phyloP scores from a whole-genome alignment of 2,888 invertebrate species.

The Ypsolopha scabrella region DNA sequence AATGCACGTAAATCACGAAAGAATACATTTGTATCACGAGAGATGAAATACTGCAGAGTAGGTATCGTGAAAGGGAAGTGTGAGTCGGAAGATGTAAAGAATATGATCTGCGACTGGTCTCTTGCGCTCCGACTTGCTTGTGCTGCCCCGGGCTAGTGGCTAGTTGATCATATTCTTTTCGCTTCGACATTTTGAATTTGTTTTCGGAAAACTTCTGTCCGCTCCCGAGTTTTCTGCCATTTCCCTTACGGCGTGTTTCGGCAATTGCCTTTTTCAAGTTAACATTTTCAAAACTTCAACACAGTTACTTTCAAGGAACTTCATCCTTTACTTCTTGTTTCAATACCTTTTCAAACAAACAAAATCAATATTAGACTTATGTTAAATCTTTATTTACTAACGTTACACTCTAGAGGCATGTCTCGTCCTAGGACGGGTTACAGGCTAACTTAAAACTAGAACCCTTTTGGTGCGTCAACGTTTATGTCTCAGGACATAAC shows the following conservation, averaged over 20 bases:
- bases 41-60: conserved; percentile 10
- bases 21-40: conserved; percentile 11
- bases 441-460: conserved; percentile 42
- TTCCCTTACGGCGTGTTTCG: conserved; percentile 22
- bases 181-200: conserved; percentile 34
- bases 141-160: background rate
- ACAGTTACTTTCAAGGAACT: conserved; percentile 71
- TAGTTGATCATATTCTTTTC: conserved; percentile 60
- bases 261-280: conserved; percentile 60
- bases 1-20: conserved; percentile 45
- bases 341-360: conserved; percentile 87
- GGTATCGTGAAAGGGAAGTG: conserved; percentile 10
- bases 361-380: conserved; percentile 77
- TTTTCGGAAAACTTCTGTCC: conserved; percentile 38
- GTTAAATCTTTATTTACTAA: conserved; percentile 62
- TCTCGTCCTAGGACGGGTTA: conserved; percentile 37
- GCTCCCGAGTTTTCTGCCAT: conserved; percentile 21
- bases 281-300: conserved; percentile 69
- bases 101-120: conserved; percentile 55
- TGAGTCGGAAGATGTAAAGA: conserved; percentile 27
- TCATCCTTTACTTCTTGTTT: conserved; percentile 88
- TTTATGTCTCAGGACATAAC: conserved; percentile 11
- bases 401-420: conserved; percentile 58
- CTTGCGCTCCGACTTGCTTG: conserved; percentile 17
- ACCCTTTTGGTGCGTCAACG: conserved; percentile 37